Percentiles rank a stretch among this genome's conserved stretches.
These are phyloP conservation scores for Chrysolina haemoptera DNA, from an alignment of 2,888 invertebrate species.

Conservation along the genomic window DNA sequence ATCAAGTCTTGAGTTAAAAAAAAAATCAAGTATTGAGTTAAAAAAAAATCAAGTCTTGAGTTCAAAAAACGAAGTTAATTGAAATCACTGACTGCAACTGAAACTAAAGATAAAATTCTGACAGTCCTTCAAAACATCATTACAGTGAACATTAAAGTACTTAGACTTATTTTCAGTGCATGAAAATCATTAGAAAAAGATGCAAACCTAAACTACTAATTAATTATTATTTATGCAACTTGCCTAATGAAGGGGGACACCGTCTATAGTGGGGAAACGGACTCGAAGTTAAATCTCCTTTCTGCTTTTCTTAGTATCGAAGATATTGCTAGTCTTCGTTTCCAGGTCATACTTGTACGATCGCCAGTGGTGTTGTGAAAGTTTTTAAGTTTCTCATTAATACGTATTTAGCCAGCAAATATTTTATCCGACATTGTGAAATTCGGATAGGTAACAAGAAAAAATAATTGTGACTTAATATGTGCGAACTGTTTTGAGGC, in stretches of 20 bases:
- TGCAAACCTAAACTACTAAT: background rate
- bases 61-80: background rate
- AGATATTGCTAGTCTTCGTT: background rate
- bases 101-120: background rate
- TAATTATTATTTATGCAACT: conserved; percentile 21
- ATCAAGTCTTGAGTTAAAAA: too few relatives aligned
- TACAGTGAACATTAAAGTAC: background rate
- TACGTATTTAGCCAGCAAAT: conserved; percentile 3
- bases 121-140: conserved; percentile 14
- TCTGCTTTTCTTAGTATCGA: conserved; percentile 14
- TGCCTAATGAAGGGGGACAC: conserved; percentile 13
- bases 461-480: background rate
- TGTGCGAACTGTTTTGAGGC: background rate
- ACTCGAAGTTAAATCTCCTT: conserved; percentile 9
- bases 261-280: conserved; percentile 3
- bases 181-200: conserved; percentile 12
- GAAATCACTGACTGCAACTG: background rate
- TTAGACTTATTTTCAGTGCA: conserved; percentile 17
- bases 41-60: too few relatives aligned
- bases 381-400: conserved; percentile 18
- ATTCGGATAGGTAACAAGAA: background rate
- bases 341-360: conserved; percentile 11
- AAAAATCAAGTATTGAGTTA: too few relatives aligned
- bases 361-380: conserved; percentile 3
- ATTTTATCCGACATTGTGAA: background rate